Base-by-base conservation (phyloP, 2,888 invertebrate genomes). In the Cryptus viduatorius region DNA sequence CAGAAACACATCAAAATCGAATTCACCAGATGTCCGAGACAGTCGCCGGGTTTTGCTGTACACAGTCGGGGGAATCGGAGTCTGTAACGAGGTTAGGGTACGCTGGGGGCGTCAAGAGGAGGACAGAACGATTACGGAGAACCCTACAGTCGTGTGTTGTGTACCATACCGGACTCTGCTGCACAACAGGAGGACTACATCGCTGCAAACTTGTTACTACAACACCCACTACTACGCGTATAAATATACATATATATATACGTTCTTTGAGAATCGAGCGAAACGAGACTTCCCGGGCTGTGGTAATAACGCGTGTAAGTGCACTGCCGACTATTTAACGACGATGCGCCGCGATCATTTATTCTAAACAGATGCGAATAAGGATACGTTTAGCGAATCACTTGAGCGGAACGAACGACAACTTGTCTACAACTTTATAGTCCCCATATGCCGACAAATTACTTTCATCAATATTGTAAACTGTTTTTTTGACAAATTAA, bases 1-100 rank as follows among this genome's bases (percentile, higher is more conserved):
- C 88, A 90, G 91, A 92, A 92, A 93, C 93, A 92, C 93, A 93
- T 93, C 93, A 93, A 93, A 93, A 93, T 93, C 93, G 92, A 93
- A 93, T 93, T 91, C 90, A 92, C 92, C 93, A 93, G 93, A 93
- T 93, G 93, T 93, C 92, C 92, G 89, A 87, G 89, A 90, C 89
- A 89, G 90, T 90, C 89, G 89, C 90, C 87, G 16, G 72, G 67
- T 72, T 53, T 81, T 42, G 50, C 65, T 14, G 76, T 76, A 53
- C 64, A n/a, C 42, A 65, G 65, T 37, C 31, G 29, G 64, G 78
- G 69, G 76, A 69, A 61, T 72, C 48, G 67, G 72, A 79, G 56
- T 64, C 68, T 78, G 88, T 92, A 92, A 92, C 90, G 89, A 91
- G 87, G 88, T 92, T 91, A 90, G 90, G 86, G 71, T 79, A 76